Conservation (phyloP, 2,888 invertebrate species). For the Rotaria magnacalcarata region DNA sequence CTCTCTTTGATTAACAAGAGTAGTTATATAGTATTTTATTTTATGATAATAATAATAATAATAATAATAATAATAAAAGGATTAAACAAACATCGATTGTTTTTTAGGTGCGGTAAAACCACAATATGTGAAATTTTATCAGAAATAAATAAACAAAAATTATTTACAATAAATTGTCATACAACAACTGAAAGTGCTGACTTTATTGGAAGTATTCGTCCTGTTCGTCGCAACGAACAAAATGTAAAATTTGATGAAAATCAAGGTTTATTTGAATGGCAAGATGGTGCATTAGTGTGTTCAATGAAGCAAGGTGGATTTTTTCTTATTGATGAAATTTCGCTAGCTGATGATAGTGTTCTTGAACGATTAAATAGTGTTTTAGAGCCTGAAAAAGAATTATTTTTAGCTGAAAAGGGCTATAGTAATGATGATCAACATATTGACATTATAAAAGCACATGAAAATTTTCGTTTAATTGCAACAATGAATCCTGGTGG, state of each 20-base stretch:
- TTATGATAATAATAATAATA: no score
- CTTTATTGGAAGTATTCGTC: constrained; percentile 88
- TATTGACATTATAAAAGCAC: constrained; percentile 59
- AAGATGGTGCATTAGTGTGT: constrained; percentile 85
- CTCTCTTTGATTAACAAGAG: no score
- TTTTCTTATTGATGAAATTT: constrained; percentile 96
- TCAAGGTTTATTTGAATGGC: constrained; percentile 80
- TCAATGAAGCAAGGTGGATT: constrained; percentile 82
- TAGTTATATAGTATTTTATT: no score
- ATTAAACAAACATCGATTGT: no score
- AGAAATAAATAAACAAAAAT: constrained; percentile 65
- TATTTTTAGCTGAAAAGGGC: constrained; percentile 80
- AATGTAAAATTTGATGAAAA: constrained; percentile 36
- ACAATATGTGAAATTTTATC: constrained; percentile 85
- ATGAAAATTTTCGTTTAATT: constrained; percentile 77
- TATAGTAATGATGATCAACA: constrained; percentile 60
- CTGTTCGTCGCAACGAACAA: constrained; percentile 66
- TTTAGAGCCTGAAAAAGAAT: constrained; percentile 80
- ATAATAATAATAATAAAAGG: no score
- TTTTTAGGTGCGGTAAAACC: constrained; percentile 78
- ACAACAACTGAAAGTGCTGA: constrained; percentile 97
- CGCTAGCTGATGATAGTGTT: constrained; percentile 93
- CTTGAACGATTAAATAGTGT: constrained; percentile 92
- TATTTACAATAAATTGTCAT: constrained; percentile 88
- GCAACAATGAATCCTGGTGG: constrained; percentile 99